Base-by-base conservation (phyloP, 2,113 vertebrate species). In the Siphamia tubifer region DNA sequence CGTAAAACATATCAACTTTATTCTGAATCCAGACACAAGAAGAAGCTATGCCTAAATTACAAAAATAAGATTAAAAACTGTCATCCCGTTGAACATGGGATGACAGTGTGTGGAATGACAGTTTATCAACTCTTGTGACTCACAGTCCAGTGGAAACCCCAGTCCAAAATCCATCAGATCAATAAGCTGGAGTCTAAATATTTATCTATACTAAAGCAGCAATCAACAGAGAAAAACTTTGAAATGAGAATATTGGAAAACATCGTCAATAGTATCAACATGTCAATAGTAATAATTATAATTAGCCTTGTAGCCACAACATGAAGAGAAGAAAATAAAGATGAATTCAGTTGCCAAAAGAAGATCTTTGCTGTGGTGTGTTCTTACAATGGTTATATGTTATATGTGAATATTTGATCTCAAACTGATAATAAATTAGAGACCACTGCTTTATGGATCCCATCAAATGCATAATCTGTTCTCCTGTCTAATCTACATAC, bases 131-230 rank as follows among this genome's bases (percentile, higher is more conserved):
- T 45, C 44, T 28, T 68, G 32, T 58, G 24, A 34, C n/a, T n/a
- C n/a, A n/a, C n/a, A n/a, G n/a, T n/a, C n/a, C n/a, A n/a, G n/a
- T n/a, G n/a, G n/a, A n/a, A n/a, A n/a, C n/a, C n/a, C n/a, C n/a
- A n/a, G 47, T 47, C 35, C 58, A 28, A 62, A 24, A 51, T 44
- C 16, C 4, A 75, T 36, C 5, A 15, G 65, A 79, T 77, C 78
- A 51, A 79, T 53, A 62, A 56, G 42, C 36, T 35, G 43, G 38
- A 67, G 70, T 61, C 56, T 34, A 68, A 83, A 83, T 77, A 79
- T 85, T 72, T 82, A 40, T 78, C 52, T 44, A 51, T 8, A 45
- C 36, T 40, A 45, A 87, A 66, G 68, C 24, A 53, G 48, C 52
- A 68, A 55, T 68, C 44, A 57, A 53, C 34, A 65, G 23, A 34